Evolutionary conservation across 2,888 invertebrate species (phyloP).

Genomic region (Stegana nigrithorax): DNA sequence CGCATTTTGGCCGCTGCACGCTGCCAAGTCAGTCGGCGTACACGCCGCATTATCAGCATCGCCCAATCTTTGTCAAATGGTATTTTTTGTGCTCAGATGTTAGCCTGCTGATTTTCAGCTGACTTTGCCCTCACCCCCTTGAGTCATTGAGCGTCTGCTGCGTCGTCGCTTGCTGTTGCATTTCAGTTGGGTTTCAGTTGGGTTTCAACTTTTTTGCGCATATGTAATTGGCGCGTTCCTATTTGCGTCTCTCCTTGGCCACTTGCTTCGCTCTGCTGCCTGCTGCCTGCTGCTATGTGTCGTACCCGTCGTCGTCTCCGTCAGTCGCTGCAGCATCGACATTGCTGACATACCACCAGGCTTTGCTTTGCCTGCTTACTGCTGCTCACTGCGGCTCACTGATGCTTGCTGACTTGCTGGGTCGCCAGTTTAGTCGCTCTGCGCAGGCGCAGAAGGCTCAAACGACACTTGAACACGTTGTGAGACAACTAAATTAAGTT

Average conservation of each 20-base stretch:
- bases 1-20: neutral
- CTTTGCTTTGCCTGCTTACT: slow-evolving; percentile 30
- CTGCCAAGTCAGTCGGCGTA: neutral
- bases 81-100: slow-evolving; percentile 39
- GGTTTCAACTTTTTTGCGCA: slow-evolving; percentile 30
- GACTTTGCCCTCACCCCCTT: too few relatives aligned
- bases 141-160: neutral
- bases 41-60: slow-evolving; percentile 45
- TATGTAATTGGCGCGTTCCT: slow-evolving; percentile 57
- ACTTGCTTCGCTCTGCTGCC: slow-evolving; percentile 22
- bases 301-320: too few relatives aligned
- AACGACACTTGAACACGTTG: slow-evolving; percentile 38
- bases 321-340: slow-evolving; percentile 38
- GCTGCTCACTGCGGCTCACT: neutral
- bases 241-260: slow-evolving; percentile 36
- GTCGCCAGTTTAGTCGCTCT: slow-evolving; percentile 7
- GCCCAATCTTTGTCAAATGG: slow-evolving; percentile 54
- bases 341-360: slow-evolving; percentile 60
- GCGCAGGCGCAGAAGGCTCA: too few relatives aligned
- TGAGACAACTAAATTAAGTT: slow-evolving; percentile 62
- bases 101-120: slow-evolving; percentile 41
- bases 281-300: neutral
- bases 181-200: slow-evolving; percentile 19
- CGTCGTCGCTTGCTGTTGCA: slow-evolving; percentile 25
- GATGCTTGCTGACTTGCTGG: too few relatives aligned